phyloP scores from a whole-genome alignment of 1,140 invertebrate genomes.

The Dermatophagoides farinae region DNA sequence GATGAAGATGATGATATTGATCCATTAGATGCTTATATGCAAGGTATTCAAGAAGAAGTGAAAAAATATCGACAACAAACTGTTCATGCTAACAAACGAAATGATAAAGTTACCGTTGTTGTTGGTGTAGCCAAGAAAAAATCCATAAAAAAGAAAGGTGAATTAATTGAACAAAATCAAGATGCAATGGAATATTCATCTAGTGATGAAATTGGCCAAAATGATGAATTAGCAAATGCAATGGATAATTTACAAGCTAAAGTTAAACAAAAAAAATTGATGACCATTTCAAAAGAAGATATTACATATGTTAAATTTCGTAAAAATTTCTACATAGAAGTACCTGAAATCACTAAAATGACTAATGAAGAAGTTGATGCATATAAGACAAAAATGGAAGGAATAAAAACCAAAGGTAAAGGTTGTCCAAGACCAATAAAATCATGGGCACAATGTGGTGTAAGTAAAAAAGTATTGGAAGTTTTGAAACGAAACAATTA shows the following conservation, averaged over 20 bases:
- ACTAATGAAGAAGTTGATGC: slow-evolving; percentile 43
- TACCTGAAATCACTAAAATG: slow-evolving; percentile 72
- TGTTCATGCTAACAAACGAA: slow-evolving; percentile 16
- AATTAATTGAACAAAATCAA: slow-evolving; percentile 90
- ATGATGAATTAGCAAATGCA: slow-evolving; percentile 72
- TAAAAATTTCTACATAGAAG: slow-evolving; percentile 92
- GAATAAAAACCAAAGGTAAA: slow-evolving; percentile 42
- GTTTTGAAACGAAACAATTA: slow-evolving; percentile 72
- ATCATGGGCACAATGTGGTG: slow-evolving; percentile 95
- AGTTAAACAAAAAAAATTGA: slow-evolving; percentile 60
- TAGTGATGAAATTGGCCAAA: slow-evolving; percentile 50
- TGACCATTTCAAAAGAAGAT: slow-evolving; percentile 43
- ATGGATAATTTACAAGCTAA: slow-evolving; percentile 69
- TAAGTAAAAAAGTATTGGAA: slow-evolving; percentile 87
- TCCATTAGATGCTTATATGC: slow-evolving; percentile 91
- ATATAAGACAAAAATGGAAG: slow-evolving; percentile 33
- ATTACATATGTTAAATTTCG: slow-evolving; percentile 61
- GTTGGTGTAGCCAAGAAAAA: slow-evolving; percentile 66
- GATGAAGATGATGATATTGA: slow-evolving; percentile 53
- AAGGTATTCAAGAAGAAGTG: slow-evolving; percentile 64
- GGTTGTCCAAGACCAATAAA: slow-evolving; percentile 85
- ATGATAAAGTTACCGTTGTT: slow-evolving; percentile 37
- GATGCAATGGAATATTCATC: slow-evolving; percentile 92
- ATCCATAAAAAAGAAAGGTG: slow-evolving; percentile 51
- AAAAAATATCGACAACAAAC: slow-evolving; percentile 33